Conservation (phyloP, 2,797 vertebrate genomes). For the Sebastes ruberrimus region DNA sequence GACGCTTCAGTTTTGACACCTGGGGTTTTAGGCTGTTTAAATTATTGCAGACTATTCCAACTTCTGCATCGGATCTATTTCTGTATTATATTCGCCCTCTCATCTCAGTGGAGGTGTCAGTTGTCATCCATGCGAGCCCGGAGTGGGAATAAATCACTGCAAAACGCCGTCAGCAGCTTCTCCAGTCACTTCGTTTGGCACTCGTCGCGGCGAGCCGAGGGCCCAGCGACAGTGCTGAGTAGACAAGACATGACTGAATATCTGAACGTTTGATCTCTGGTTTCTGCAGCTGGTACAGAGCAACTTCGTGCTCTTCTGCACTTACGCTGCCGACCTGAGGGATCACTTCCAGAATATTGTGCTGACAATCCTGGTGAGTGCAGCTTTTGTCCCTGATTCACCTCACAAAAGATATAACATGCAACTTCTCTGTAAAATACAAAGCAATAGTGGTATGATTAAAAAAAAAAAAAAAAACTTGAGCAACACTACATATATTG, state of each 20-base stretch:
- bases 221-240: slow-evolving; percentile 46
- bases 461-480: not conserved
- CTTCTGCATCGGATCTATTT: slow-evolving; percentile 20
- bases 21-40: not conserved
- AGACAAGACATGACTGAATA: slow-evolving; percentile 21
- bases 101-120: slow-evolving; percentile 57
- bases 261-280: slow-evolving; percentile 57
- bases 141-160: slow-evolving; percentile 46
- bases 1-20: not conserved
- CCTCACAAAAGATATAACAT: not conserved
- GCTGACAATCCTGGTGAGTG: slow-evolving; percentile 93
- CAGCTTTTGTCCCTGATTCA: not conserved
- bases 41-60: slow-evolving; percentile 21
- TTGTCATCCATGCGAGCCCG: slow-evolving; percentile 44
- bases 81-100: slow-evolving; percentile 5
- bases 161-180: slow-evolving; percentile 64
- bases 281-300: slow-evolving; percentile 91
- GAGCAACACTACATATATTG: not conserved
- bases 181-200: slow-evolving; percentile 39
- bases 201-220: slow-evolving; percentile 10
- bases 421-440: not conserved
- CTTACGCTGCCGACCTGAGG: slow-evolving; percentile 87
- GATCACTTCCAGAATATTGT: slow-evolving; percentile 95
- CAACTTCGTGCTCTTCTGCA: slow-evolving; percentile 97
- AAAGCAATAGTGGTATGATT: not conserved